Percentiles rank a stretch among this genome's conserved stretches.
phyloP scores from a whole-genome alignment of 2,888 invertebrate species.

The Incurvaria masculella region DNA sequence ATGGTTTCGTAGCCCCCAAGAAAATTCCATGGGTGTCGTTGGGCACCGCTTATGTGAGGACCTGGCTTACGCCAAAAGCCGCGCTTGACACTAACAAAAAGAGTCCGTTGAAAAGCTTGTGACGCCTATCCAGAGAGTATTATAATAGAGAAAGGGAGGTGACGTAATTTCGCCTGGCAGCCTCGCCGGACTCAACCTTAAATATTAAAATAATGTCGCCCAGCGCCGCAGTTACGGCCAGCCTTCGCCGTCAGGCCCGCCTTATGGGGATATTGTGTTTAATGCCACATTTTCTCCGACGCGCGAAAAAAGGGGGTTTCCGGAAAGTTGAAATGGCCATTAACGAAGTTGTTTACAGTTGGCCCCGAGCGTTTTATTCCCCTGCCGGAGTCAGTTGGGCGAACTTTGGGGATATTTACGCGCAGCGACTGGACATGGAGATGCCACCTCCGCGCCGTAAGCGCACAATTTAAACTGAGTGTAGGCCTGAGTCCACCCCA shows the following conservation, averaged over 20 bases:
- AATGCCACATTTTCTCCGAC: background rate
- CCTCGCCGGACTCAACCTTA: background rate
- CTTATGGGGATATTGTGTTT: background rate
- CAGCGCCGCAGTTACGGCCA: background rate
- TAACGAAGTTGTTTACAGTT: constrained; percentile 42
- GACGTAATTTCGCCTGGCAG: too few relatives aligned
- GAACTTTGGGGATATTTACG: background rate
- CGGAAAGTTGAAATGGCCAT: constrained; percentile 41
- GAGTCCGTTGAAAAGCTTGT: too few relatives aligned
- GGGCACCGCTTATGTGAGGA: too few relatives aligned
- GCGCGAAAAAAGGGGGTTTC: constrained; percentile 26
- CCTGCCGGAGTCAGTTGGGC: background rate
- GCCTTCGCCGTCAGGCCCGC: background rate
- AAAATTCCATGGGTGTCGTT: too few relatives aligned
- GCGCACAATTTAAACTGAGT: too few relatives aligned
- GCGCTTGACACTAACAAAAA: too few relatives aligned
- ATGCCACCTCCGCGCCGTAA: background rate
- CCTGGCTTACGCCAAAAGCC: too few relatives aligned
- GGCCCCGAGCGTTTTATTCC: constrained; percentile 26
- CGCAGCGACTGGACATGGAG: background rate
- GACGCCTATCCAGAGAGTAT: too few relatives aligned
- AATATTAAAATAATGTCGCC: background rate
- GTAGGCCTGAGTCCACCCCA: too few relatives aligned
- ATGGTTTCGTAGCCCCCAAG: too few relatives aligned
- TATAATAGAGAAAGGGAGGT: too few relatives aligned